phyloP scores from a whole-genome alignment of 2,113 vertebrate species.

The Hiodon alosoides region DNA sequence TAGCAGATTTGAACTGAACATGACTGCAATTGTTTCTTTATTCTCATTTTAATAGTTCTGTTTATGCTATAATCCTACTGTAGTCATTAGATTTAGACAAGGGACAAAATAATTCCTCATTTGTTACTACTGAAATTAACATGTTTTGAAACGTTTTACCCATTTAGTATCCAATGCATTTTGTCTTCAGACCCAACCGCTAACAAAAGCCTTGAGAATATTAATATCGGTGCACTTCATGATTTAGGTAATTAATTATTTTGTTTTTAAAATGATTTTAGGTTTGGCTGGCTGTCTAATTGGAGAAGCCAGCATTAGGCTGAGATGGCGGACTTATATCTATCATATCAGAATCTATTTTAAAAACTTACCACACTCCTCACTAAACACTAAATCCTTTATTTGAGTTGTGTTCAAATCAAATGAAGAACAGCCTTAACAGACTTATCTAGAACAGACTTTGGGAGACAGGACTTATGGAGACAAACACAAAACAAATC shows the following conservation, averaged over 20 bases:
- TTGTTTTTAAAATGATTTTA: conserved; percentile 49
- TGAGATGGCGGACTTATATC: too few relatives aligned
- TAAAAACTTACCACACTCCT: conserved; percentile 42
- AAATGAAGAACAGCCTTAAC: conserved; percentile 19
- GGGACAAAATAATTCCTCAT: too few relatives aligned
- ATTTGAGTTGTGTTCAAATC: not conserved
- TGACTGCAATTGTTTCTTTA: too few relatives aligned
- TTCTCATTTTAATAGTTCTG: too few relatives aligned
- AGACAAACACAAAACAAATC: too few relatives aligned
- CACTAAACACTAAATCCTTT: conserved; percentile 32
- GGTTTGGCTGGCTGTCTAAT: conserved; percentile 45
- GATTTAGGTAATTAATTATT: conserved; percentile 44
- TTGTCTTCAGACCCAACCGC: conserved; percentile 32
- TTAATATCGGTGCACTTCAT: conserved; percentile 36
- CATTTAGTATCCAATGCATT: conserved; percentile 33
- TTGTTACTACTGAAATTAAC: not conserved
- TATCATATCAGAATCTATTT: too few relatives aligned
- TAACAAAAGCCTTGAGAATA: conserved; percentile 36
- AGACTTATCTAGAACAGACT: too few relatives aligned
- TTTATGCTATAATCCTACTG: too few relatives aligned
- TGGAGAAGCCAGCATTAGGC: conserved; percentile 31
- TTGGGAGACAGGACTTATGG: too few relatives aligned
- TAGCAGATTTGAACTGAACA: too few relatives aligned
- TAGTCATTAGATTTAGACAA: too few relatives aligned
- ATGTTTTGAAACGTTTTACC: not conserved